phyloP scores from a whole-genome alignment of 2,797 vertebrate species.

The Lates japonicus region DNA sequence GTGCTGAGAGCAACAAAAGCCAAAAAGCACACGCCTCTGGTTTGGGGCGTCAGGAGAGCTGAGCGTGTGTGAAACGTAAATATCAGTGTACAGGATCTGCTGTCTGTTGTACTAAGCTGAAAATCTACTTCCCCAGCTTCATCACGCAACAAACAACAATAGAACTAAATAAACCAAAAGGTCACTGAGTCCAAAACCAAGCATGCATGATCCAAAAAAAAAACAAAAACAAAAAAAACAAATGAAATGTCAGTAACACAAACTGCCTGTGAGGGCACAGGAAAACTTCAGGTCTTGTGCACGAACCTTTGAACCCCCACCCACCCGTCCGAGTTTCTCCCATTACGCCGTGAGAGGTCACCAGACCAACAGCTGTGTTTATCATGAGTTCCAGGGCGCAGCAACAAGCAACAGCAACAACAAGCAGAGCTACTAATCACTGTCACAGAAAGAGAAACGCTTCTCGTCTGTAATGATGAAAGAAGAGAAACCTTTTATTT shows the following conservation, averaged over 20 bases:
- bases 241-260: constrained; percentile 27
- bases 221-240: not conserved
- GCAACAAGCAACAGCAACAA: constrained; percentile 2
- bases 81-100: not conserved
- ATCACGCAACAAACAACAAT: constrained; percentile 18
- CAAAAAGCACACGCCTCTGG: constrained; percentile 13
- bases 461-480: not conserved
- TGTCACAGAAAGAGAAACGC: constrained; percentile 16
- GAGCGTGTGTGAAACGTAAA: not conserved
- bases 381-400: constrained; percentile 21
- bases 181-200: constrained; percentile 33
- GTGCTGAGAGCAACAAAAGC: constrained; percentile 35
- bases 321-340: not conserved
- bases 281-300: constrained; percentile 17
- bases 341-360: constrained; percentile 15
- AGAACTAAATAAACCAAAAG: not conserved
- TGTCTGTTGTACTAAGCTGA: not conserved
- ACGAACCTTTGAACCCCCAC: constrained; percentile 35
- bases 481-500: constrained; percentile 29
- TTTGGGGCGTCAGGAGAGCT: constrained; percentile 2
- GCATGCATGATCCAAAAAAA: not conserved
- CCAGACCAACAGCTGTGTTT: constrained; percentile 57
- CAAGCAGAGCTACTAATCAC: constrained; percentile 42
- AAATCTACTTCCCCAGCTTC: not conserved
- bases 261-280: not conserved